Percentiles rank a stretch among this genome's conserved stretches.
Conservation (phyloP, 2,797 vertebrate genomes). For the Intellagama lesueurii region DNA sequence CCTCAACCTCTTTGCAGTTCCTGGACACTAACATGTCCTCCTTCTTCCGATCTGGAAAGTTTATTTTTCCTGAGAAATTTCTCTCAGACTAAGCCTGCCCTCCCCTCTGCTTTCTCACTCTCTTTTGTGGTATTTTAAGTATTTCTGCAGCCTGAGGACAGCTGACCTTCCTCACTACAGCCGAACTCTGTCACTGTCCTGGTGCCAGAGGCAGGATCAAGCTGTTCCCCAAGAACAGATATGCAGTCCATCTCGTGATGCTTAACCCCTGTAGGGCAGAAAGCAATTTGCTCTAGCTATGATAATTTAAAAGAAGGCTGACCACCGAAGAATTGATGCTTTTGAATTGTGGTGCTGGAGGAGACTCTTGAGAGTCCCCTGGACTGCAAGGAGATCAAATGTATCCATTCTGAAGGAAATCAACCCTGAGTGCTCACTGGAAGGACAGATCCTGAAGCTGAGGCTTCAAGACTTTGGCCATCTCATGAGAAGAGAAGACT, state of each 20-base stretch:
- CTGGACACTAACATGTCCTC: background rate
- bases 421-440: too few species aligned
- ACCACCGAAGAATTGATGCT: too few species aligned
- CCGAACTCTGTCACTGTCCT: background rate
- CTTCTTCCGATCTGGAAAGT: background rate
- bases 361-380: too few species aligned
- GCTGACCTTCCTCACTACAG: background rate
- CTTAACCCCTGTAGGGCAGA: background rate
- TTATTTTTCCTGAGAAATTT: background rate
- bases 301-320: too few species aligned
- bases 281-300: too few species aligned
- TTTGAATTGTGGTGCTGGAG: too few species aligned
- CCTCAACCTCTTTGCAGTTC: background rate
- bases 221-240: background rate
- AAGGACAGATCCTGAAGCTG: too few species aligned
- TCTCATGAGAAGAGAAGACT: too few species aligned
- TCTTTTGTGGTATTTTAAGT: background rate
- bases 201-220: background rate
- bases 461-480: too few species aligned
- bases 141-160: slow-evolving; percentile 9
- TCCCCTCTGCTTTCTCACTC: background rate
- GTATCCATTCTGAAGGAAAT: too few species aligned
- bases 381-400: too few species aligned
- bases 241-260: background rate
- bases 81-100: background rate